A percentile compares a stretch with the other conserved stretches of the same genome.
These are phyloP conservation scores for Hydriomena furcata DNA, from an alignment of 2,888 invertebrate genomes.

Conservation along the genomic window DNA sequence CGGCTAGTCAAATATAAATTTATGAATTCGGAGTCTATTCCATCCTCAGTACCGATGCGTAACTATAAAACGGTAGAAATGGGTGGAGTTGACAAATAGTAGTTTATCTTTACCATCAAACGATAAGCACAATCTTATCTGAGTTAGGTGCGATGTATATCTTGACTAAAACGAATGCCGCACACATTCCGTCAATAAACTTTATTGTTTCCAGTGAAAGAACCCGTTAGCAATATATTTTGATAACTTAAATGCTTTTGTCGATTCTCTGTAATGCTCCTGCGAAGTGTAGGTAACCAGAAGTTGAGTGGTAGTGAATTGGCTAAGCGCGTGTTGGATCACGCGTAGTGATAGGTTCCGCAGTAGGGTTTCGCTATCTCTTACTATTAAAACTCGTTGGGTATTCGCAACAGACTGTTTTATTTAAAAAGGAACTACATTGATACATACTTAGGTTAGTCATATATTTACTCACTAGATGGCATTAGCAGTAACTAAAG, in stretches of 20 bases:
- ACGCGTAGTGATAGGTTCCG: too few species aligned
- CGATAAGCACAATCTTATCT: slow-evolving; percentile 71
- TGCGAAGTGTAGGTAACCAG: slow-evolving; percentile 5
- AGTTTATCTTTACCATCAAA: slow-evolving; percentile 75
- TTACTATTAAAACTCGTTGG: too few species aligned
- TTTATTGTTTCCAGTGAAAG: slow-evolving; percentile 60
- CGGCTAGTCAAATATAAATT: too few species aligned
- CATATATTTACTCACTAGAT: too few species aligned
- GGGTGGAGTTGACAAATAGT: slow-evolving; percentile 65
- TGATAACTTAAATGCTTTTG: slow-evolving; percentile 31
- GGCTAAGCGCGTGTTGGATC: too few species aligned
- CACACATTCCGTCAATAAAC: slow-evolving; percentile 58
- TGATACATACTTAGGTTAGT: too few species aligned
- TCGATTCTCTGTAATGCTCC: slow-evolving; percentile 26
- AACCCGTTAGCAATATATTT: slow-evolving; percentile 36
- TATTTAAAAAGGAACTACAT: too few species aligned
- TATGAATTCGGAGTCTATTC: too few species aligned
- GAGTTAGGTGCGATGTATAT: slow-evolving; percentile 55
- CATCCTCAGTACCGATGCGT: slow-evolving; percentile 32
- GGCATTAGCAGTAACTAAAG: too few species aligned
- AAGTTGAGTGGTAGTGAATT: slow-evolving; percentile 6
- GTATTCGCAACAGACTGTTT: too few species aligned
- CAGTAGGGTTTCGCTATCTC: too few species aligned
- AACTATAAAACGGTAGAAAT: slow-evolving; percentile 62
- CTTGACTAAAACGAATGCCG: slow-evolving; percentile 62